Evolutionary conservation across 1,140 invertebrate species (phyloP).

Genomic region (Lepidurus apus): DNA sequence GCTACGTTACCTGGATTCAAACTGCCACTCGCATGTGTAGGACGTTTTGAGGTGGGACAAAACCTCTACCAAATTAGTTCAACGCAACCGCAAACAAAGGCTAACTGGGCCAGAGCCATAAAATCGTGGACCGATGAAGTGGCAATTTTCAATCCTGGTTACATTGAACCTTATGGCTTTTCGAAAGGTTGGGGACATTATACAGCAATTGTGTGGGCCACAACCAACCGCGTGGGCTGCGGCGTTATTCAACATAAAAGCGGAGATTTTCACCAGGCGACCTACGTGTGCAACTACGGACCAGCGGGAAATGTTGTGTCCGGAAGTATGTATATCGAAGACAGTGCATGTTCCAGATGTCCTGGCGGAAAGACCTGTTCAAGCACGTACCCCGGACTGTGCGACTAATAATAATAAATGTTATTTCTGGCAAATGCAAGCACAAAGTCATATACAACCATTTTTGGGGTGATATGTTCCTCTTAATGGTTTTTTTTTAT

Average conservation of each 20-base stretch:
- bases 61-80: not conserved
- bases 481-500: no score
- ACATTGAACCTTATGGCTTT: not conserved
- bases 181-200: not conserved
- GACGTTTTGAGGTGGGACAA: not conserved
- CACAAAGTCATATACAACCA: no score
- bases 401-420: not conserved
- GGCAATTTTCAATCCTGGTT: not conserved
- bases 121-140: not conserved
- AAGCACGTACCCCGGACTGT: slow-evolving; percentile 1
- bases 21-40: not conserved
- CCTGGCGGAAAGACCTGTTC: slow-evolving; percentile 4
- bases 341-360: not conserved
- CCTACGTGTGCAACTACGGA: slow-evolving; percentile 40
- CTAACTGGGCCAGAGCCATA: not conserved
- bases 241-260: not conserved
- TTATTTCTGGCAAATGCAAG: no score
- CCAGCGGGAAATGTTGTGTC: slow-evolving; percentile 35
- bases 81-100: not conserved
- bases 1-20: no score
- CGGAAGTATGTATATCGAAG: not conserved
- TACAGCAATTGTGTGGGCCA: not conserved
- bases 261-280: not conserved
- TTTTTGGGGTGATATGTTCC: no score
- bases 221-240: not conserved